Evolutionary conservation across 2,888 invertebrate species (phyloP).

Genomic region (Amphipoea oculea): DNA sequence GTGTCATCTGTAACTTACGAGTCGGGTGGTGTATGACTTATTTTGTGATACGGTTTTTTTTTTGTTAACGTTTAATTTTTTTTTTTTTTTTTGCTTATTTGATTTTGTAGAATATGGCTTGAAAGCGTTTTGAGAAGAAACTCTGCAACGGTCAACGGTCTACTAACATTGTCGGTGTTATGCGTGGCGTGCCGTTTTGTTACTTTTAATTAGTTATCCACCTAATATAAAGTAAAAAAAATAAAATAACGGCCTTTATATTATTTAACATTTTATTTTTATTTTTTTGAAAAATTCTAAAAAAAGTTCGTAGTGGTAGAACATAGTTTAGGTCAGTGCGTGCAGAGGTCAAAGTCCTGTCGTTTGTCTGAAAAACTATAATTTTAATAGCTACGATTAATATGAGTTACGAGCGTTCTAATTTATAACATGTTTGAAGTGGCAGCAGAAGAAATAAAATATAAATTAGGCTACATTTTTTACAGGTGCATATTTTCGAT

Average conservation of each 20-base stretch:
- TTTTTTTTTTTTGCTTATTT: not conserved
- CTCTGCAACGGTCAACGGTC: not conserved
- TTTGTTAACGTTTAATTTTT: not conserved
- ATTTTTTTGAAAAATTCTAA: not conserved
- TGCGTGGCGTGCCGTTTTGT: not conserved
- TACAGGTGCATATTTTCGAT: not conserved
- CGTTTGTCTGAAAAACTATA: slow-evolving; percentile 29
- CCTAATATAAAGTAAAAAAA: not conserved
- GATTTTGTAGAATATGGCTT: not conserved
- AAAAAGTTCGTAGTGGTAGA: not conserved
- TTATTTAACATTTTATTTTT: not conserved
- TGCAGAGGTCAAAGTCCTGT: slow-evolving; percentile 29
- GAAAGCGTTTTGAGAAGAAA: not conserved
- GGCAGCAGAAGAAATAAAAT: slow-evolving; percentile 46
- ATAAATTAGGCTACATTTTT: slow-evolving; percentile 52
- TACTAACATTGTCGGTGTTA: not conserved
- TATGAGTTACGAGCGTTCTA: slow-evolving; percentile 45
- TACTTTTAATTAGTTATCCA: not conserved
- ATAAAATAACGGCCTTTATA: not conserved
- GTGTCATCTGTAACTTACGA: slow-evolving; percentile 53
- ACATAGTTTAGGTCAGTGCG: not conserved
- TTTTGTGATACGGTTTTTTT: slow-evolving; percentile 1
- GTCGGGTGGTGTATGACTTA: slow-evolving; percentile 45
- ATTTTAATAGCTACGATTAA: slow-evolving; percentile 52
- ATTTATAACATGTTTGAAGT: slow-evolving; percentile 46